Evolutionary conservation across 2,888 invertebrate genomes (phyloP).

Genomic region (Aleiodes alternator): DNA sequence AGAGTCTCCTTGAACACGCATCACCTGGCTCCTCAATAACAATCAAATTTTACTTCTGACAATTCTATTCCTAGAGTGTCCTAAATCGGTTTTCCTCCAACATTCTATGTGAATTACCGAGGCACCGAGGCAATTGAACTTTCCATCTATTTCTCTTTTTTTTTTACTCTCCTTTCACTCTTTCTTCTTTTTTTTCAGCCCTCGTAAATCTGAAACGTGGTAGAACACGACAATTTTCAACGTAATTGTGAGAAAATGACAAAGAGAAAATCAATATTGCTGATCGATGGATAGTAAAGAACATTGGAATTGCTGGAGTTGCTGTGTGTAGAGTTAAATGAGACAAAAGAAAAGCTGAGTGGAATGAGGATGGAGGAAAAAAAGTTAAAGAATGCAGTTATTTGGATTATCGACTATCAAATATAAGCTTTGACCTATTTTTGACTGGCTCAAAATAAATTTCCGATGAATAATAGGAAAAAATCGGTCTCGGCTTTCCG

Average conservation of each 20-base stretch:
- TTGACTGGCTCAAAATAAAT: too few species aligned
- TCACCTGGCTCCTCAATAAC: conserved; percentile 49
- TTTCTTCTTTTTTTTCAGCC: conserved; percentile 30
- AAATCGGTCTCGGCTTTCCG: too few species aligned
- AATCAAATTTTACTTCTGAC: conserved; percentile 50
- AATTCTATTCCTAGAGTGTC: conserved; percentile 44
- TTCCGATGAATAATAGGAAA: too few species aligned
- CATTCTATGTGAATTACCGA: conserved; percentile 38
- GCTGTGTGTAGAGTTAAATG: conserved; percentile 29
- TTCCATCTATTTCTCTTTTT: conserved; percentile 16
- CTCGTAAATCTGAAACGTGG: conserved; percentile 36
- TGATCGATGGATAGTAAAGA: conserved; percentile 15
- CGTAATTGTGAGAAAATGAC: conserved; percentile 31
- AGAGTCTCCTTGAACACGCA: conserved; percentile 33
- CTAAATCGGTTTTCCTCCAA: conserved; percentile 42
- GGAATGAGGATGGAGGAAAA: neutral
- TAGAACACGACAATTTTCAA: conserved; percentile 34
- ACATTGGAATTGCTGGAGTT: conserved; percentile 18
- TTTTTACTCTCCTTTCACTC: neutral
- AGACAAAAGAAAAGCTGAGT: conserved; percentile 20
- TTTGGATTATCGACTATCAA: too few species aligned
- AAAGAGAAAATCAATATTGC: conserved; percentile 29
- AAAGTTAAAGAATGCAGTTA: neutral
- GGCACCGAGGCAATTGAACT: conserved; percentile 33
- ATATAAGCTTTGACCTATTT: too few species aligned